phyloP scores from a whole-genome alignment of 2,113 vertebrate species.

The Ranitomeya variabilis region DNA sequence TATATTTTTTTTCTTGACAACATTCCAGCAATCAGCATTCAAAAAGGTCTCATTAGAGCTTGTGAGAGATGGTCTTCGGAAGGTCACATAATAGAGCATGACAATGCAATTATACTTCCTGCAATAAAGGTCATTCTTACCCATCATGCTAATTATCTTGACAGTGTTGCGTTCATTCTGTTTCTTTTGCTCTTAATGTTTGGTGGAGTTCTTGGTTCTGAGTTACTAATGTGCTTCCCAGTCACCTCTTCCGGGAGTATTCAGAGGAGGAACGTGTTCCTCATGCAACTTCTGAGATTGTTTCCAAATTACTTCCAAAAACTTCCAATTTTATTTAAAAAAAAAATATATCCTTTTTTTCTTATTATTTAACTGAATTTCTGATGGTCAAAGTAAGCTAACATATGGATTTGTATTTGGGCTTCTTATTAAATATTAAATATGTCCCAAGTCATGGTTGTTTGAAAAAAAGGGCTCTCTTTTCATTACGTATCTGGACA shows the following conservation, averaged over 20 bases:
- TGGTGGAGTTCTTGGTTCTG: constrained; percentile 18
- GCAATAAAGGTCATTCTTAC: constrained; percentile 66
- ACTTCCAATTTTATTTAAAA: not conserved
- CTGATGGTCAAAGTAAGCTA: too few species aligned
- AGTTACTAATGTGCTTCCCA: constrained; percentile 1
- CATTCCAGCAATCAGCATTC: constrained; percentile 55
- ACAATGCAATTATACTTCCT: constrained; percentile 64
- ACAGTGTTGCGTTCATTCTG: constrained; percentile 59
- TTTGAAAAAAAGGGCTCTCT: too few species aligned
- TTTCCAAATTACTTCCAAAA: not conserved
- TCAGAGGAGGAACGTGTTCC: not conserved
- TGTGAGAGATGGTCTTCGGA: constrained; percentile 60
- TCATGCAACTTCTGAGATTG: not conserved
- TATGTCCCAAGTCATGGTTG: too few species aligned
- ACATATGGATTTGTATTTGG: too few species aligned
- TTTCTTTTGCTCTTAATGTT: constrained; percentile 47
- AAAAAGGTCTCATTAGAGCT: constrained; percentile 61
- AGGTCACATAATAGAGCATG: constrained; percentile 66
- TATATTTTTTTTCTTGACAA: constrained; percentile 36
- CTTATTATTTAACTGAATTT: too few species aligned
- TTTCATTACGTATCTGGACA: too few species aligned
- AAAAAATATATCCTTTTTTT: too few species aligned
- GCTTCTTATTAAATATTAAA: too few species aligned
- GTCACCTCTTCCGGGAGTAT: not conserved
- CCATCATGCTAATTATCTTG: constrained; percentile 65